Percentiles rank a stretch among this genome's conserved stretches.
Conservation (phyloP, 2,888 invertebrate species). For the Gryllus longicercus region DNA sequence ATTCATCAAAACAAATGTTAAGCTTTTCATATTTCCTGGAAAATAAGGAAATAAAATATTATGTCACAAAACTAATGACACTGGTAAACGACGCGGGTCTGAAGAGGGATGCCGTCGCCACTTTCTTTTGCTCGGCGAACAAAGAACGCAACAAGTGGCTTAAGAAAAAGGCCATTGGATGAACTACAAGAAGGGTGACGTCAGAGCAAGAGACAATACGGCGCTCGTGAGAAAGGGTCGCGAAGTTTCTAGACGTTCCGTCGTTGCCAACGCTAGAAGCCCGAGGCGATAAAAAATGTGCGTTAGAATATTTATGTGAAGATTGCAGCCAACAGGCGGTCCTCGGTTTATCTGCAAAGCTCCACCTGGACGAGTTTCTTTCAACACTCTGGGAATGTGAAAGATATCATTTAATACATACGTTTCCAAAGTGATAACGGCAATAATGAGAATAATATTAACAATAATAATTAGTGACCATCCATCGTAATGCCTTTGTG, state of each 20-base stretch:
- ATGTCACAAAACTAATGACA: too few species aligned
- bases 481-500: too few species aligned
- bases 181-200: neutral
- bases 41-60: too few species aligned
- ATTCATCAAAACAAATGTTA: too few species aligned
- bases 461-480: too few species aligned
- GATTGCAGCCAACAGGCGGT: neutral
- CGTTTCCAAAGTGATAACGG: too few species aligned
- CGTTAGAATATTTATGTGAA: conserved; percentile 4
- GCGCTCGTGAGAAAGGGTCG: neutral
- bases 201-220: neutral
- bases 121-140: neutral
- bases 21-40: too few species aligned
- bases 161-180: neutral
- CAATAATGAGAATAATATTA: too few species aligned
- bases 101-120: neutral
- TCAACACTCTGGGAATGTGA: too few species aligned
- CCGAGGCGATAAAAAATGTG: neutral
- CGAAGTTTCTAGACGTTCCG: neutral
- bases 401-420: too few species aligned
- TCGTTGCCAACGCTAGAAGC: neutral
- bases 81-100: neutral
- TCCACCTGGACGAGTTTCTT: too few species aligned
- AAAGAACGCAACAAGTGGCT: conserved; percentile 1
- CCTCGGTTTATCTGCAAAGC: neutral